These are phyloP conservation scores for Thera britannica DNA, from an alignment of 2,888 invertebrate species.

Conservation along the genomic window DNA sequence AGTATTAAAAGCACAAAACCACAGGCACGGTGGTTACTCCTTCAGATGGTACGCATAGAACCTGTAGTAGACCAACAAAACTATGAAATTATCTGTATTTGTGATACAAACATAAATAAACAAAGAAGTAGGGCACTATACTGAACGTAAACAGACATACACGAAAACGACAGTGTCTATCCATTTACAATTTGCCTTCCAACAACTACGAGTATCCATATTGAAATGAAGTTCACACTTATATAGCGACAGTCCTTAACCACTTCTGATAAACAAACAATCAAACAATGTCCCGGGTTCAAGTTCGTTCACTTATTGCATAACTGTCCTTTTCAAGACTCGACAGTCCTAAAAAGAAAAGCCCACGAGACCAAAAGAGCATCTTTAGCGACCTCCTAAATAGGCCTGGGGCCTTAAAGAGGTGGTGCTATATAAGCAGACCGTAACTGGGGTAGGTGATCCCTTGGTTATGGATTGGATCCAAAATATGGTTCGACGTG, in stretches of 20 bases:
- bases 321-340: constrained; percentile 58
- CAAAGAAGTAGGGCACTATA: neutral
- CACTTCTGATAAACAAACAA: constrained; percentile 44
- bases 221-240: constrained; percentile 31
- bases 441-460: constrained; percentile 61
- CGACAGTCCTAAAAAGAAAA: constrained; percentile 67
- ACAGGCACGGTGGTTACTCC: too few relatives aligned
- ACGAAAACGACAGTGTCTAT: neutral
- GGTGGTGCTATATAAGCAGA: constrained; percentile 62
- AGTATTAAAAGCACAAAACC: too few relatives aligned
- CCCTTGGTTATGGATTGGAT: constrained; percentile 72
- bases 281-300: constrained; percentile 33
- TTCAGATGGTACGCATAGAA: too few relatives aligned
- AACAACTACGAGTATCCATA: constrained; percentile 20
- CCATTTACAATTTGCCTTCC: constrained; percentile 10
- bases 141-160: neutral
- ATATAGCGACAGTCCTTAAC: constrained; percentile 35
- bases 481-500: constrained; percentile 74
- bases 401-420: constrained; percentile 64
- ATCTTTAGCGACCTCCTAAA: constrained; percentile 66
- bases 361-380: constrained; percentile 63
- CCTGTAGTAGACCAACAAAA: too few relatives aligned
- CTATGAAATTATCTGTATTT: too few relatives aligned
- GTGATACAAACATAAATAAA: too few relatives aligned
- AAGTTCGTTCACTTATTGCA: constrained; percentile 52